phyloP scores from a whole-genome alignment of 2,113 vertebrate genomes.

The Sylvietta virens region DNA sequence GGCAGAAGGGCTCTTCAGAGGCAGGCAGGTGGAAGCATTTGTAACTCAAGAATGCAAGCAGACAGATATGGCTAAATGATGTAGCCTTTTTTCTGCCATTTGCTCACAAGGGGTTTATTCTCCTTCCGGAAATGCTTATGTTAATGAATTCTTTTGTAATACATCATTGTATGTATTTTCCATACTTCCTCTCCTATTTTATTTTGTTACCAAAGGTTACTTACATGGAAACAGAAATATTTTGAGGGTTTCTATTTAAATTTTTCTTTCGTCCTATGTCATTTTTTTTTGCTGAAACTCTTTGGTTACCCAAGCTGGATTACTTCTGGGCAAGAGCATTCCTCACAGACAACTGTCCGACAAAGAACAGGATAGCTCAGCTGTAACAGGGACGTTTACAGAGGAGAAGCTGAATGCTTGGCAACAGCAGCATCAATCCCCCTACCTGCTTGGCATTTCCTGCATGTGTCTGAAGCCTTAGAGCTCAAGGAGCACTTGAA shows the following conservation, averaged over 20 bases:
- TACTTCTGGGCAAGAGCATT: not conserved
- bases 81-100: not conserved
- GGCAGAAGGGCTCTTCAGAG: not conserved
- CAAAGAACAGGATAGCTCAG: not conserved
- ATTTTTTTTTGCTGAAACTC: not conserved
- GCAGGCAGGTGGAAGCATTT: not conserved
- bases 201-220: slow-evolving; percentile 43
- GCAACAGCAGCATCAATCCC: not conserved
- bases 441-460: not conserved
- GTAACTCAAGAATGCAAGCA: not conserved
- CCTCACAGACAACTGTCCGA: not conserved
- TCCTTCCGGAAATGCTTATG: not conserved
- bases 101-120: not conserved
- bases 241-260: slow-evolving; percentile 31
- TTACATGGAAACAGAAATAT: slow-evolving; percentile 45
- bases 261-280: not conserved
- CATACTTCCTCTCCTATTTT: slow-evolving; percentile 16
- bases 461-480: not conserved
- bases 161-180: slow-evolving; percentile 20
- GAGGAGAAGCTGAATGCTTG: not conserved
- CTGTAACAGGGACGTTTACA: not conserved
- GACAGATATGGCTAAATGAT: not conserved
- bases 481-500: not conserved
- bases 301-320: not conserved
- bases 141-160: slow-evolving; percentile 9